Percentiles rank a stretch among this genome's conserved stretches.
Conservation (phyloP, 2,113 vertebrate species). For the Rissa tridactyla region DNA sequence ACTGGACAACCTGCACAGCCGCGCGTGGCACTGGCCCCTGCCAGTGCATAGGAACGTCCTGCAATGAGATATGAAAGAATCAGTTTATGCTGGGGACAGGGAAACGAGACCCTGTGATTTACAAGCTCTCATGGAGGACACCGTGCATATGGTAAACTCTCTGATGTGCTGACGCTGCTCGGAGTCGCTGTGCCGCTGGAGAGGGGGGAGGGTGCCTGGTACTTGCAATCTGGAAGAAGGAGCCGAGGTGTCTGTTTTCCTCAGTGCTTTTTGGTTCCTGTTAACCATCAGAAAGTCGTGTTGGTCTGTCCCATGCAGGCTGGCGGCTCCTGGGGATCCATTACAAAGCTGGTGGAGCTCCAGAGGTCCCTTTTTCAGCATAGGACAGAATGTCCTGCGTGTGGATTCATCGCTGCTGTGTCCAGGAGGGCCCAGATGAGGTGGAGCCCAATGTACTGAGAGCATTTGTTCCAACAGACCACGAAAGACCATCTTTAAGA, state of each 20-base stretch:
- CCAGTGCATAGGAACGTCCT: neutral
- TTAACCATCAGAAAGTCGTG: rapidly evolving
- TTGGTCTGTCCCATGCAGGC: neutral
- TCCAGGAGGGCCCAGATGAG: neutral
- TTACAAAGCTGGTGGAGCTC: neutral
- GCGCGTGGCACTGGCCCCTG: too few species aligned
- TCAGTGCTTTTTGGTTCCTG: too few species aligned
- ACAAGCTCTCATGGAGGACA: neutral
- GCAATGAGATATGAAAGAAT: too few species aligned
- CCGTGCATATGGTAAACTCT: neutral
- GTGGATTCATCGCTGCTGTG: neutral
- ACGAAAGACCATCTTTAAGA: neutral
- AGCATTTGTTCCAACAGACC: neutral
- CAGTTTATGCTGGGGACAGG: neutral
- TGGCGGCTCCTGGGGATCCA: neutral
- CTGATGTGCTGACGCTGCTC: neutral
- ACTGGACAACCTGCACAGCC: neutral
- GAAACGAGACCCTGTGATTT: neutral
- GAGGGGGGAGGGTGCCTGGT: neutral
- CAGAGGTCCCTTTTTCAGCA: neutral
- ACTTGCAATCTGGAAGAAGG: neutral
- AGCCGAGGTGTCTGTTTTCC: rapidly evolving
- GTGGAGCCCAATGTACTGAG: neutral
- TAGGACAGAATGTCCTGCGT: neutral
- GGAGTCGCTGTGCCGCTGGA: neutral